Conservation (phyloP, 2,113 vertebrate species). For the Crypturellus undulatus region DNA sequence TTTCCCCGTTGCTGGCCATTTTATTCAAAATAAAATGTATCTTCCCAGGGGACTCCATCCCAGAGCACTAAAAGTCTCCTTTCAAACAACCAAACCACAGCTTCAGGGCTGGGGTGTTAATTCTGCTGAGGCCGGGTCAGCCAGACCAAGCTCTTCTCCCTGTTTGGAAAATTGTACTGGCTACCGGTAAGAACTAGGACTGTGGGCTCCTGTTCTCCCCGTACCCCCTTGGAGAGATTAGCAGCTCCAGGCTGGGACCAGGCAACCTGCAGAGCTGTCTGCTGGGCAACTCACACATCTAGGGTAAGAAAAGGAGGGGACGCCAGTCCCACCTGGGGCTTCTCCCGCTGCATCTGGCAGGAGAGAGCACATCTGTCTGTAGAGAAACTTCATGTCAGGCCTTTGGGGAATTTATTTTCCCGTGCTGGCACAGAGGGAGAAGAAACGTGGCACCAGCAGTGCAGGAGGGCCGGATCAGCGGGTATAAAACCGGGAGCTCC, state of each 20-base stretch:
- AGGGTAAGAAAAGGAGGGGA: background rate
- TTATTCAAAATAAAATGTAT: background rate
- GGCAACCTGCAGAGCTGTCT: background rate
- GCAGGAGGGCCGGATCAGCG: constrained; percentile 5
- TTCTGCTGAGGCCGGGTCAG: background rate
- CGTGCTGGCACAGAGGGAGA: background rate
- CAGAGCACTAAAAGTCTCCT: background rate
- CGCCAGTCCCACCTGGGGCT: background rate
- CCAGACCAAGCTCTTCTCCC: background rate
- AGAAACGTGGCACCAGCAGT: background rate
- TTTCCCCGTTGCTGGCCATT: background rate
- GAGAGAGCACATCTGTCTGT: background rate
- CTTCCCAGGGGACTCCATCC: background rate
- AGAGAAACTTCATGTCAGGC: background rate
- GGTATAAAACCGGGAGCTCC: constrained; percentile 27
- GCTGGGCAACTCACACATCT: background rate
- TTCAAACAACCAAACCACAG: background rate
- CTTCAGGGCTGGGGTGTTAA: background rate
- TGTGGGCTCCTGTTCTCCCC: background rate
- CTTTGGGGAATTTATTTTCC: constrained; percentile 2
- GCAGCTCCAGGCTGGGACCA: background rate
- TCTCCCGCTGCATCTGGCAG: background rate
- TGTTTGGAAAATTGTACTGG: background rate
- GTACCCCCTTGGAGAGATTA: background rate
- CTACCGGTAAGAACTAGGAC: background rate